Evolutionary conservation across 2,797 vertebrate species (phyloP).

Genomic region (Eulemur coronatus): DNA sequence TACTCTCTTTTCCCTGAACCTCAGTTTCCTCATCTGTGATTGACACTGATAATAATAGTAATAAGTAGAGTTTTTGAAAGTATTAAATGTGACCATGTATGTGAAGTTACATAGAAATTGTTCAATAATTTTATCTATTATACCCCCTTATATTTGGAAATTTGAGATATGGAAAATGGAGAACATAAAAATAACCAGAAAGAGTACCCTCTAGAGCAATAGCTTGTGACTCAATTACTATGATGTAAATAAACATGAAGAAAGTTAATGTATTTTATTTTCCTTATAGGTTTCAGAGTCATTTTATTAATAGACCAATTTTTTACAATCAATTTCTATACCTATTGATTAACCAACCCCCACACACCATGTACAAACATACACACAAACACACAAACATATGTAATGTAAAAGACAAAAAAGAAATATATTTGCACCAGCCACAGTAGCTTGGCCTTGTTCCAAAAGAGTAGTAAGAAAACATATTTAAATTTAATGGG

Average conservation of each 20-base stretch:
- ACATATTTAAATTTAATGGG: neutral
- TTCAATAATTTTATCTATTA: neutral
- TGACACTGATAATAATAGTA: neutral
- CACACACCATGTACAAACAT: neutral
- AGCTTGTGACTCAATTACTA: neutral
- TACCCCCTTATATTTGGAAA: neutral
- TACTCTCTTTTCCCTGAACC: neutral
- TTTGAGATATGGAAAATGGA: neutral
- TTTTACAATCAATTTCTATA: neutral
- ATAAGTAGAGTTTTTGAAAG: neutral
- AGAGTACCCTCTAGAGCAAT: neutral
- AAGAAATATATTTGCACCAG: neutral
- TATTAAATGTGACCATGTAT: neutral
- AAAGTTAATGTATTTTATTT: neutral
- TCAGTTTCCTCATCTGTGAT: neutral
- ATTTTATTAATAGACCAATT: neutral
- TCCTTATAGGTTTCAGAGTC: neutral
- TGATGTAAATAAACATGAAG: neutral
- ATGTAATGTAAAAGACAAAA: neutral
- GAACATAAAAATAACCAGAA: neutral
- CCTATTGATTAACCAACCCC: neutral
- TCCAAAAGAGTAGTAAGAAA: constrained; percentile 7
- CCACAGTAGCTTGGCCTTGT: neutral
- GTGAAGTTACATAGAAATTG: neutral
- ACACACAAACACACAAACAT: neutral